A percentile compares a stretch with the other conserved stretches of the same genome.
Evolutionary conservation across 2,888 invertebrate species (phyloP).

Genomic region (Platerodrilus igneus): DNA sequence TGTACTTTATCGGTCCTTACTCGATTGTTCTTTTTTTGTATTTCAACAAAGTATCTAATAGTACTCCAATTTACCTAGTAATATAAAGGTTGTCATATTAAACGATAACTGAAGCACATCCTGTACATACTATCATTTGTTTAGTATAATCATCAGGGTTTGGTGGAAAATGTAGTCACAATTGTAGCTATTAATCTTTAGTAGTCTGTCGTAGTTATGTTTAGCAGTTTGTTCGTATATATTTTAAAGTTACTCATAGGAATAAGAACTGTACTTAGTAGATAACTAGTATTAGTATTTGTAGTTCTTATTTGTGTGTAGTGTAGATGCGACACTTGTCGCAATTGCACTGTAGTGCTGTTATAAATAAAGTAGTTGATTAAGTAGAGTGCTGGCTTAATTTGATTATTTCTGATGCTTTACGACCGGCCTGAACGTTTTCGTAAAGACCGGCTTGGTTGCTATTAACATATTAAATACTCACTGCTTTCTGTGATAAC

Average conservation of each 20-base stretch:
- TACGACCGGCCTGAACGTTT: constrained; percentile 24
- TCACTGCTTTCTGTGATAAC: constrained; percentile 49
- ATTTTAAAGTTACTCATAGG: constrained; percentile 47
- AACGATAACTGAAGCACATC: too few species aligned
- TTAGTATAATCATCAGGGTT: too few species aligned
- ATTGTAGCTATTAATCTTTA: too few species aligned
- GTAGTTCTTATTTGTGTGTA: constrained; percentile 50
- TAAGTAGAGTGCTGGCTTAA: constrained; percentile 53
- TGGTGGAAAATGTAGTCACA: constrained; percentile 38
- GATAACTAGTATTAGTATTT: constrained; percentile 43
- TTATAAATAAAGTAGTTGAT: constrained; percentile 55
- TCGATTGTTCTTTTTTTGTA: too few species aligned
- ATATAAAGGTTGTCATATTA: too few species aligned
- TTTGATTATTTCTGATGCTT: constrained; percentile 46
- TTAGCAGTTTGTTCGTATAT: constrained; percentile 47
- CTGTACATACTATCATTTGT: too few species aligned
- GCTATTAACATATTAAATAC: constrained; percentile 38
- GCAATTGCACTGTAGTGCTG: constrained; percentile 52
- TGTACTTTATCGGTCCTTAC: too few species aligned
- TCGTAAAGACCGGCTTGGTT: constrained; percentile 36
- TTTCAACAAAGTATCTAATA: too few species aligned
- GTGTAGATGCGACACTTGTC: constrained; percentile 43
- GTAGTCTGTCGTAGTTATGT: constrained; percentile 40
- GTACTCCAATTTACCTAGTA: too few species aligned
- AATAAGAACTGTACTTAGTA: constrained; percentile 43